phyloP scores from a whole-genome alignment of 2,888 invertebrate genomes.

The Melolontha melolontha region DNA sequence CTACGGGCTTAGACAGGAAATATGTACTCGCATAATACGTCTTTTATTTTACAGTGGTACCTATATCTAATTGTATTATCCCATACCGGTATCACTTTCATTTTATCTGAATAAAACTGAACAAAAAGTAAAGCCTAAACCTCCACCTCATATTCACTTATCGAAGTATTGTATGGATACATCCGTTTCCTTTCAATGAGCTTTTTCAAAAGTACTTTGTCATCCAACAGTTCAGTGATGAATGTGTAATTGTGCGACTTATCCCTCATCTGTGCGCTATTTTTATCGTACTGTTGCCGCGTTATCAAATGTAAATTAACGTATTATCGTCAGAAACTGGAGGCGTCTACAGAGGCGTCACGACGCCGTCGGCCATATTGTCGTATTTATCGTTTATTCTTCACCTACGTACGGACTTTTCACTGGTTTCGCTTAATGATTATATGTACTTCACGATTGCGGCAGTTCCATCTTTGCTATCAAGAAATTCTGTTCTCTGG shows the following conservation, averaged over 20 bases:
- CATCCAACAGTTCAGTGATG: background rate
- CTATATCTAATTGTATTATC: no score
- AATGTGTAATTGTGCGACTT: background rate
- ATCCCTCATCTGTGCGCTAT: conserved; percentile 13
- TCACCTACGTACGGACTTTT: conserved; percentile 13
- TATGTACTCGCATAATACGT: no score
- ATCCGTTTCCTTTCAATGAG: conserved; percentile 12
- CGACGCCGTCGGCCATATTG: conserved; percentile 10
- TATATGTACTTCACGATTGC: background rate
- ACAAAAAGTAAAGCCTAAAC: background rate
- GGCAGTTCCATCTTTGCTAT: background rate
- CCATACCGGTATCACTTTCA: no score
- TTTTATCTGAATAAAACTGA: no score
- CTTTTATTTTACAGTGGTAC: no score
- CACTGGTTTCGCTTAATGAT: conserved; percentile 8
- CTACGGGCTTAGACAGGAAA: no score
- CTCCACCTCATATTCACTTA: background rate
- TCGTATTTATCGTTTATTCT: background rate
- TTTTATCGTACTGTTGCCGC: conserved; percentile 19
- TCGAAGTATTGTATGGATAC: conserved; percentile 9
- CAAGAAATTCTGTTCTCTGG: background rate
- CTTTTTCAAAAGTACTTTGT: conserved; percentile 15
- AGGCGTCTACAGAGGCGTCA: conserved; percentile 25
- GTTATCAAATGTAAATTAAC: conserved; percentile 30
- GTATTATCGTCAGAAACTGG: background rate